A percentile compares a stretch with the other conserved stretches of the same genome.
phyloP scores from a whole-genome alignment of 2,113 vertebrate species.

The Caretta caretta region DNA sequence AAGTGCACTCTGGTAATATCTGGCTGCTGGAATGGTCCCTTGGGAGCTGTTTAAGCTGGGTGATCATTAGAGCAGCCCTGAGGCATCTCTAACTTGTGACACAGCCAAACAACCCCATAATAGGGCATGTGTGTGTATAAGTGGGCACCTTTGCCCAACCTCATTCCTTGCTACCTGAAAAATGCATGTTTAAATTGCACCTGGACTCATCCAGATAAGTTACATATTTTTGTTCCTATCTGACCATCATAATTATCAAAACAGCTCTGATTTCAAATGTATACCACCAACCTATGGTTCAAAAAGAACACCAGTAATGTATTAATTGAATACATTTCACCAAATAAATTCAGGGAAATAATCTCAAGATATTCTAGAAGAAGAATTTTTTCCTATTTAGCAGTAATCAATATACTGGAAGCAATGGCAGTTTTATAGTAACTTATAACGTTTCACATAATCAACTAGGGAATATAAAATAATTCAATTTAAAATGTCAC shows the following conservation, averaged over 20 bases:
- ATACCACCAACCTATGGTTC: neutral
- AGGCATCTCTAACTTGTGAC: too few species aligned
- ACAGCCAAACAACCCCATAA: too few species aligned
- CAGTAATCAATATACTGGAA: neutral
- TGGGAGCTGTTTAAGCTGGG: too few species aligned
- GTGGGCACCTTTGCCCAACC: too few species aligned
- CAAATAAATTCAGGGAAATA: neutral
- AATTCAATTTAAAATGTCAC: neutral
- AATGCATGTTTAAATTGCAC: neutral
- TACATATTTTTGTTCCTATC: too few species aligned
- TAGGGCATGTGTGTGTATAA: too few species aligned
- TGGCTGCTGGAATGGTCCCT: too few species aligned
- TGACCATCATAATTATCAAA: neutral
- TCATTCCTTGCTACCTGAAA: neutral
- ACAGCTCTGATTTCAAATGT: neutral
- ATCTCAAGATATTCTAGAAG: neutral
- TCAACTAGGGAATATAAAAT: neutral
- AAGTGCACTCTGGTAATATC: too few species aligned
- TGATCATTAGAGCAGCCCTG: too few species aligned
- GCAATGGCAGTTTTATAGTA: neutral
- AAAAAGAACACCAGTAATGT: neutral
- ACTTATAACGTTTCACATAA: neutral
- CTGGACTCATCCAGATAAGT: neutral
- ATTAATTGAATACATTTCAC: neutral
- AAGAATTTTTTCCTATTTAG: neutral